Percentiles rank a stretch among this genome's conserved stretches.
These are phyloP conservation scores for Torymus tubicola DNA, from an alignment of 2,888 invertebrate genomes.

Conservation along the genomic window DNA sequence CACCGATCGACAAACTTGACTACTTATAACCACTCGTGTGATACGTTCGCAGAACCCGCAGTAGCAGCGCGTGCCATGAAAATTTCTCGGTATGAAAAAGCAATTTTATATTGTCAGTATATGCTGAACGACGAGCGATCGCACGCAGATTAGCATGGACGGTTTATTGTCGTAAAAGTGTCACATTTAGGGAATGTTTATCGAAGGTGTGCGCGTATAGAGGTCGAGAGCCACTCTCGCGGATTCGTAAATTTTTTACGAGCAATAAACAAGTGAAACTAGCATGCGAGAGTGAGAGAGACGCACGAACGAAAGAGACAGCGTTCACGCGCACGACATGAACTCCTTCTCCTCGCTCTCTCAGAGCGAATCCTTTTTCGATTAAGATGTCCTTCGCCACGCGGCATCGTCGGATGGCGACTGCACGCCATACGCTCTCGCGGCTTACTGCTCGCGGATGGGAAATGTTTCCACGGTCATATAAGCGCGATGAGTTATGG, in stretches of 20 bases:
- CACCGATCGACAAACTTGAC: too few species aligned
- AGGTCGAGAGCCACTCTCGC: neutral
- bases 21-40: too few species aligned
- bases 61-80: neutral
- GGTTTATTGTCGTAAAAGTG: slow-evolving; percentile 16
- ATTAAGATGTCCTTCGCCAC: slow-evolving; percentile 35
- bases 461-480: slow-evolving; percentile 56
- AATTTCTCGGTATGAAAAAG: neutral
- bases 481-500: slow-evolving; percentile 64
- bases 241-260: slow-evolving; percentile 34
- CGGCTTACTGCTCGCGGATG: slow-evolving; percentile 15
- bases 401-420: neutral
- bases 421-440: neutral
- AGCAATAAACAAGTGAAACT: slow-evolving; percentile 29
- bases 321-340: too few species aligned
- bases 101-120: slow-evolving; percentile 6
- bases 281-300: neutral
- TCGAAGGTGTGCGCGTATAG: neutral
- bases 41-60: too few species aligned
- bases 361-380: slow-evolving; percentile 17
- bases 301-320: too few species aligned
- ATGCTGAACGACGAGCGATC: neutral
- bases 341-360: too few species aligned
- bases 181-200: neutral
- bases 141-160: neutral